A percentile compares a stretch with the other conserved stretches of the same genome.
Conservation (phyloP, 2,888 invertebrate genomes). For the Apomyelois bistriatella region DNA sequence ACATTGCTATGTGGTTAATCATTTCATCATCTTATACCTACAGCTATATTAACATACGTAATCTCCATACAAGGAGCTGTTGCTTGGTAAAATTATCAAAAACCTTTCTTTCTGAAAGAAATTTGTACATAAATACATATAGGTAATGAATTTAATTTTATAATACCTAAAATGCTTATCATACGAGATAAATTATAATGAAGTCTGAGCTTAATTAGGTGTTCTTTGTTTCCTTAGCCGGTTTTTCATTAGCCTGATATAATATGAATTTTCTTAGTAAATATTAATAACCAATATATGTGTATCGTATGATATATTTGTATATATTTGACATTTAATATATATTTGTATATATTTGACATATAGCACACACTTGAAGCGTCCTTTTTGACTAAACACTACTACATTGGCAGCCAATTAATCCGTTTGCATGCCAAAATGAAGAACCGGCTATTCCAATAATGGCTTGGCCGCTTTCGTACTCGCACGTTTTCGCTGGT, state of each 20-base stretch:
- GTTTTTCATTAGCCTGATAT: conserved; percentile 1
- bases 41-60: conserved; percentile 16
- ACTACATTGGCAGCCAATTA: conserved; percentile 9
- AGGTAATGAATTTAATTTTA: not conserved
- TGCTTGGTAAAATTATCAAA: conserved; percentile 50
- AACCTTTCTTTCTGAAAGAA: conserved; percentile 31
- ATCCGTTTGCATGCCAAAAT: conserved; percentile 2
- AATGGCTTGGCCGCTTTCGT: not conserved
- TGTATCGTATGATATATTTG: not conserved
- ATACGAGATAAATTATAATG: not conserved
- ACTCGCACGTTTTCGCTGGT: not conserved
- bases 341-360: not conserved
- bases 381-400: conserved; percentile 4
- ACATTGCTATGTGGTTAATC: conserved; percentile 13
- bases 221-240: conserved; percentile 8
- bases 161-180: not conserved
- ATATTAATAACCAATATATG: not conserved
- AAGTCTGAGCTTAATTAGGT: conserved; percentile 2
- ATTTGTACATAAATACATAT: conserved; percentile 27
- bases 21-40: conserved; percentile 13
- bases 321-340: not conserved
- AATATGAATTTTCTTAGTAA: not conserved
- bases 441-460: conserved; percentile 10
- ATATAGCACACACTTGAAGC: not conserved
- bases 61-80: conserved; percentile 36